Base-by-base conservation (phyloP, 2,113 vertebrate species). In the Hyperopisus bebe region DNA sequence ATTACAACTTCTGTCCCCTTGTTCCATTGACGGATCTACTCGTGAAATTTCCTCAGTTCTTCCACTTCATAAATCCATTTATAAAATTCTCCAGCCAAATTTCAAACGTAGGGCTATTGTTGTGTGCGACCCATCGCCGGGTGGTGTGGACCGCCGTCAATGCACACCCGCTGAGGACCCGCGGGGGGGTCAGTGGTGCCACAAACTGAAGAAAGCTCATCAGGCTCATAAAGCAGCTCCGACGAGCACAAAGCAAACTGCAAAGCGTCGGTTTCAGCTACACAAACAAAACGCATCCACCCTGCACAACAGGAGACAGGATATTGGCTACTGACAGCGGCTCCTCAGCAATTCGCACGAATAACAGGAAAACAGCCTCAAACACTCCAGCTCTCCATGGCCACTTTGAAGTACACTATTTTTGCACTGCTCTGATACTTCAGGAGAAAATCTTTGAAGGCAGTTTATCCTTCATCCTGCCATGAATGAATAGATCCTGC, bases 311-410 rank as follows among this genome's bases (percentile, higher is more conserved):
- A 97, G 96, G 95, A 94, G 95, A 97, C 98, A 98, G 98, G 98
- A 99, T 97, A 96, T 96, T 94, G 96, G 97, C 98, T 98, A 98
- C 98, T 98, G 98, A 97, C 98, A 99, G 98, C 95, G 96, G 95
- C 91, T 92, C 94, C 94, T 95, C 95, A 96, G 95, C 95, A 95
- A 94, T 94, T 91, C 92, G 97, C 96, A 98, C 98, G 98, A 99
- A 99, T 99, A 97, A 97, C 98, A 99, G 98, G 98, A 99, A 99
- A 97, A 95, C 94, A 94, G 94, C 95, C 94, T 94, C 90, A 95
- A 95, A 95, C 95, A 91, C 95, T 95, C 93, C 91, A 90, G 94
- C 74, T 80, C 74, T 42, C 35, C 84, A 93, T 90, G 91, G 93
- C 91, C 93, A 92, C 96, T 98, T 99, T 99, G 98, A 99, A 98